Evolutionary conservation across 2,888 invertebrate genomes (phyloP), one percentile per base, ranked within the genome.

Genomic region (Tetragnatha montana): DNA sequence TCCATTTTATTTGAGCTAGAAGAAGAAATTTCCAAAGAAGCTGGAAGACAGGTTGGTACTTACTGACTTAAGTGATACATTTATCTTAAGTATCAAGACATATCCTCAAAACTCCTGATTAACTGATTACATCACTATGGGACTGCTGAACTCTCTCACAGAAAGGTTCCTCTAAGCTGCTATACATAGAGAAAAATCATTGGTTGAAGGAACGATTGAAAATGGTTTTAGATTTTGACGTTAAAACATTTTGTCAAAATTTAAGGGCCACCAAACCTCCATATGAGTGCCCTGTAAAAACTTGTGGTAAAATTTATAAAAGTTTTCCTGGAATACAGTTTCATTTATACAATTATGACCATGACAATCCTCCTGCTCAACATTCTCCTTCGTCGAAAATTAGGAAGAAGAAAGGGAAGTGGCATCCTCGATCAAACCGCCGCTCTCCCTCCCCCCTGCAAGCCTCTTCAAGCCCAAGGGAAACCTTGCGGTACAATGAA

Each of bases 191-290:
- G 35, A 21, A 68, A 69, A 47, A 70, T 70, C 60, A 60, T 10
- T 60, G 6, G 14, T n/a, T n/a, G 14, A 6, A 60, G 14, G 60
- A 60, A 60, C 17, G 17, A 60, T 8, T 17, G 17, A 91, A 81
- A 71, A 96, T 96, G 96, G 96, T 96, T 92, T 95, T 97, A 92
- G 97, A 97, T 94, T 97, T 97, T 94, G 97, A 97, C 94, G 96
- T 97, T 92, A 95, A 96, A 92, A 96, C 96, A 93, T 97, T 97
- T 94, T 96, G 97, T 93, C 96, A 96, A 93, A 97, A 97, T 94
- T 95, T 97, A 92, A 95, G 96, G 89, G 96, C 96, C 92, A 96
- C 96, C 93, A 96, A 96, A 93, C 97, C 97, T 83, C 97, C 97
- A 81, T 97, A 97, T 94, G 95, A 96, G 92, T 98, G 98, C 93